Evolutionary conservation across 2,888 invertebrate species (phyloP).

Genomic region (Thymelicus lineola): DNA sequence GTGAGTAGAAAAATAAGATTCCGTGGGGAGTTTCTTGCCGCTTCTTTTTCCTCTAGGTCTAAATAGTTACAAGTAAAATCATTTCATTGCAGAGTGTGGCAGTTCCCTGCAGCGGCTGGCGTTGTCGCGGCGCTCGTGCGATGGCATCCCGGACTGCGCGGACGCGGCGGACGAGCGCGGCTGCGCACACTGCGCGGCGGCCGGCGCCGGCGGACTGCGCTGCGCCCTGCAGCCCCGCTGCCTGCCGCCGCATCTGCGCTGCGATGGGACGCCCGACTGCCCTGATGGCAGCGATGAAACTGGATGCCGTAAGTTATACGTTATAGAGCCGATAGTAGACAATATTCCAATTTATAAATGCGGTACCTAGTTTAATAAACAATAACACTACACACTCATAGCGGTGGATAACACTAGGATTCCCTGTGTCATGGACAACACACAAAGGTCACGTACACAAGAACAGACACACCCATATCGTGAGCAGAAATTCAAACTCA

Average conservation of each 20-base stretch:
- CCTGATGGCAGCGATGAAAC: conserved; percentile 94
- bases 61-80: no score
- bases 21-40: no score
- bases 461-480: no score
- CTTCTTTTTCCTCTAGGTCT: no score
- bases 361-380: no score
- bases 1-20: no score
- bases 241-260: conserved; percentile 88
- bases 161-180: conserved; percentile 92
- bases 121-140: conserved; percentile 91
- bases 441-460: no score
- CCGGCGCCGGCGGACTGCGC: conserved; percentile 87
- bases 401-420: no score
- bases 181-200: conserved; percentile 91
- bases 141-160: conserved; percentile 94
- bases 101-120: conserved; percentile 90
- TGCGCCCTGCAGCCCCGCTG: conserved; percentile 93
- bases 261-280: conserved; percentile 94
- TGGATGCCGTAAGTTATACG: conserved; percentile 92
- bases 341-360: no score
- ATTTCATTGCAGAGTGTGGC: conserved; percentile 86
- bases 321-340: background rate
- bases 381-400: no score
- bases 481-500: no score
- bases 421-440: no score